These are phyloP conservation scores for Peucedramus taeniatus DNA, from an alignment of 2,113 vertebrate species.

Conservation along the genomic window DNA sequence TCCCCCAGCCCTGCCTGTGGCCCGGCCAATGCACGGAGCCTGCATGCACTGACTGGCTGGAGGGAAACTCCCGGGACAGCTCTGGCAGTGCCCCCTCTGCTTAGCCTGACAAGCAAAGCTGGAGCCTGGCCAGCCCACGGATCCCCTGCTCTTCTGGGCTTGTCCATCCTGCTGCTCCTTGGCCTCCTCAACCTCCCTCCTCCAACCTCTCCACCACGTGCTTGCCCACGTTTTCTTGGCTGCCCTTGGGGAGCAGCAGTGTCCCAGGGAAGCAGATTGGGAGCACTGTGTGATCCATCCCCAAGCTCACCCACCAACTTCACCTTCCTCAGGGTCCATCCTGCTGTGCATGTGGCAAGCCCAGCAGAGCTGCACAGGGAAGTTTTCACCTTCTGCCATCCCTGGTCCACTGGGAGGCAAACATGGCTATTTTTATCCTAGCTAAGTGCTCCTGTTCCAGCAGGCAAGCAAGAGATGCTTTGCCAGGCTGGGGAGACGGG, in stretches of 20 bases:
- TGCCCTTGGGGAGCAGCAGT: background rate
- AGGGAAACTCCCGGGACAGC: background rate
- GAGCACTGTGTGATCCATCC: background rate
- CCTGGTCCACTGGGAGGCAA: conserved; percentile 13
- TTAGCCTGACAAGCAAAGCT: background rate
- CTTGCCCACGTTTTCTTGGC: background rate
- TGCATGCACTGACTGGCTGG: background rate
- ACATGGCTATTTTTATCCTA: conserved; percentile 53
- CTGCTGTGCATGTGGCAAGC: background rate
- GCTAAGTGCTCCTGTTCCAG: conserved; percentile 35
- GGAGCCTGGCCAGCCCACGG: background rate
- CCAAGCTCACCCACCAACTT: background rate
- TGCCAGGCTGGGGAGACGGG: background rate
- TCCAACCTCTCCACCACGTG: background rate
- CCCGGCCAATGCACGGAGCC: background rate
- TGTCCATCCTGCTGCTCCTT: background rate
- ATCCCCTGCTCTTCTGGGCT: background rate
- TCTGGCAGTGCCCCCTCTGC: background rate
- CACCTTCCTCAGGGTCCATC: background rate
- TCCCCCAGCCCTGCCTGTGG: background rate
- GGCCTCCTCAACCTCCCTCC: background rate
- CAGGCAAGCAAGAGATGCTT: background rate
- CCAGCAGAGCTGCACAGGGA: background rate
- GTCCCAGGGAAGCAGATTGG: accelerated
- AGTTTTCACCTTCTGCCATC: conserved; percentile 52